Evolutionary conservation across 2,888 invertebrate genomes (phyloP), one percentile per base, ranked within the genome.

Genomic region (Drosophila limbata): DNA sequence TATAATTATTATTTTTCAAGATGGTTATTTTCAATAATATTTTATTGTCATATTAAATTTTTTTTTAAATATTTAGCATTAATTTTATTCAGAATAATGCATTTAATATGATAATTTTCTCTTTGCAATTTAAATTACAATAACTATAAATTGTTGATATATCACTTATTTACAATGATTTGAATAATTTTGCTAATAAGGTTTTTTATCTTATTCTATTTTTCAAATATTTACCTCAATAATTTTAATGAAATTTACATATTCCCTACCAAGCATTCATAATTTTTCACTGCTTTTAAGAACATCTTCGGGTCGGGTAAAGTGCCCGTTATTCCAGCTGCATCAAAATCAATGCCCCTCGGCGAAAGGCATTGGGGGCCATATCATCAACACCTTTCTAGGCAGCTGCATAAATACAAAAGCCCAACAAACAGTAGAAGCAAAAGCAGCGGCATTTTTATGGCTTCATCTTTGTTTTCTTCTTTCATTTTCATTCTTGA

Each of bases 391-490:
- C 88, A 84, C 86, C 88, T 84, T 80, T 69, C 55, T 37, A 52
- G 67, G 69, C 81, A 80, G 79, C 84, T 87, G 84, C 77, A 79
- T 71, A 84, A 78, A 84, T 67, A 88, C 78, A 76, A 73, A 74
- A 75, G 72, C 71, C 71, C 51, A 62, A 69, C 47, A 69, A 68
- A 60, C 55, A 57, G 67, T 44, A 19, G 33, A 47, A 17, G 52
- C 66, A 79, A 74, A 80, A 78, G 57, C 75, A 85, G 83, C 84
- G 84, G 84, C 88, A 81, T 50, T 88, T 84, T 88, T 84, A 86
- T 68, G 84, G 87, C 89, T 88, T 88, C 88, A 73, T 73, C 77
- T 74, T 71, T 66, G 39, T 39, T 53, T 52, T 31, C 56, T 48
- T 61, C 33, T 42, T 15, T 55, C 64, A 19, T 61, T 60, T 28